Conservation (phyloP, 1,140 invertebrate genomes). For the Drosophila pseudoobscura region DNA sequence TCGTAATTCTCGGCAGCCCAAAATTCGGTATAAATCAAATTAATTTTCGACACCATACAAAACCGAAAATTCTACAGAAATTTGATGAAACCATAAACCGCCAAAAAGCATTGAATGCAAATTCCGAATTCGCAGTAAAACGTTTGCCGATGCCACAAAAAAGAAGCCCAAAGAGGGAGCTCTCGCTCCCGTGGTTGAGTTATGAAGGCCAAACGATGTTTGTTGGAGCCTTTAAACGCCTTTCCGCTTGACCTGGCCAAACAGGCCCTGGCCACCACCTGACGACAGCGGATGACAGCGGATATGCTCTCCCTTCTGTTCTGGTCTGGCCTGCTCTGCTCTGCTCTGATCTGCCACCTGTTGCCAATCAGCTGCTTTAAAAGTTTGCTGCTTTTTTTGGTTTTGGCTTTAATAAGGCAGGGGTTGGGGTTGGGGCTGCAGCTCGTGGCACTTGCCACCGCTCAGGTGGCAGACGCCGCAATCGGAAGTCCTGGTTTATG, state of each 20-base stretch:
- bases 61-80: neutral
- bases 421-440: slow-evolving; percentile 29
- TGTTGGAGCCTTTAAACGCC: slow-evolving; percentile 31
- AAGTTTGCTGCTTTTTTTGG: slow-evolving; percentile 8
- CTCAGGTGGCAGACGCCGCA: slow-evolving; percentile 48
- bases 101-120: slow-evolving; percentile 13
- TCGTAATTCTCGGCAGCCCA: too few species aligned
- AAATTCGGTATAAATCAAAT: too few species aligned
- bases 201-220: slow-evolving; percentile 33
- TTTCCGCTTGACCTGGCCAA: slow-evolving; percentile 52
- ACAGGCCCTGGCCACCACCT: slow-evolving; percentile 23
- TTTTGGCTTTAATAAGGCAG: slow-evolving; percentile 30
- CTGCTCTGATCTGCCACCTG: slow-evolving; percentile 59
- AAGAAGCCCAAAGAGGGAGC: neutral
- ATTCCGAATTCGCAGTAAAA: slow-evolving; percentile 37
- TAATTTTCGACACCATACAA: neutral
- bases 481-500: slow-evolving; percentile 76
- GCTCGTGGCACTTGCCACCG: slow-evolving; percentile 67
- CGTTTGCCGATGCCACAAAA: slow-evolving; percentile 17
- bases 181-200: slow-evolving; percentile 2
- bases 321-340: slow-evolving; percentile 24
- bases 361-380: slow-evolving; percentile 54
- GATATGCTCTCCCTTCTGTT: slow-evolving; percentile 41
- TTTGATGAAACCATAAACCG: neutral
- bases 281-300: slow-evolving; percentile 44